Evolutionary conservation across 2,797 vertebrate genomes (phyloP).

Genomic region (Miichthys miiuy): DNA sequence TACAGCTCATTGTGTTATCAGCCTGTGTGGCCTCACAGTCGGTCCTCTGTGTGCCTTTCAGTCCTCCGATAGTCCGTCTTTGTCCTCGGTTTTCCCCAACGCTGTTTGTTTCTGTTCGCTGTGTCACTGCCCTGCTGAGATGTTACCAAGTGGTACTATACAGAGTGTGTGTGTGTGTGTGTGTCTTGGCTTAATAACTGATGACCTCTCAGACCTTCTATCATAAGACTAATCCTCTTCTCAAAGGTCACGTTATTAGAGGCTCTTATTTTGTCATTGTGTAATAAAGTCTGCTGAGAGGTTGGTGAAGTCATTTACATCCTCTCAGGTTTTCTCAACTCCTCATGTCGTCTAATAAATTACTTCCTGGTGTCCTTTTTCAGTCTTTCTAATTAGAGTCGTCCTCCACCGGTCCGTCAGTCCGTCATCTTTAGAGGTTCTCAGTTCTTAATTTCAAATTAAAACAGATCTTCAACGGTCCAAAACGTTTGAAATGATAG

Average conservation of each 20-base stretch:
- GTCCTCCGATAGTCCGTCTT: conserved; percentile 46
- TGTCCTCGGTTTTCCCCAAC: conserved; percentile 39
- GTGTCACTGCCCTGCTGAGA: conserved; percentile 59
- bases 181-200: conserved; percentile 33
- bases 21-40: conserved; percentile 24
- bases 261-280: conserved; percentile 32
- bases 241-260: conserved; percentile 55
- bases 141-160: conserved; percentile 59
- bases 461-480: not conserved
- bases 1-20: not conserved
- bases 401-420: not conserved
- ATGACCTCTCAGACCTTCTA: conserved; percentile 44
- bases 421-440: not conserved
- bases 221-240: conserved; percentile 56
- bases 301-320: conserved; percentile 1
- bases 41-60: conserved; percentile 26
- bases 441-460: not conserved
- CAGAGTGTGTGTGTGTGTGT: conserved; percentile 12
- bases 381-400: not conserved
- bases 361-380: not conserved
- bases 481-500: not conserved
- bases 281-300: conserved; percentile 30
- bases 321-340: conserved; percentile 16
- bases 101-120: conserved; percentile 43
- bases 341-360: not conserved